Evolutionary conservation across 2,888 invertebrate species (phyloP), one percentile per base, ranked within the genome.

Genomic region (Hyposoter dolosus): DNA sequence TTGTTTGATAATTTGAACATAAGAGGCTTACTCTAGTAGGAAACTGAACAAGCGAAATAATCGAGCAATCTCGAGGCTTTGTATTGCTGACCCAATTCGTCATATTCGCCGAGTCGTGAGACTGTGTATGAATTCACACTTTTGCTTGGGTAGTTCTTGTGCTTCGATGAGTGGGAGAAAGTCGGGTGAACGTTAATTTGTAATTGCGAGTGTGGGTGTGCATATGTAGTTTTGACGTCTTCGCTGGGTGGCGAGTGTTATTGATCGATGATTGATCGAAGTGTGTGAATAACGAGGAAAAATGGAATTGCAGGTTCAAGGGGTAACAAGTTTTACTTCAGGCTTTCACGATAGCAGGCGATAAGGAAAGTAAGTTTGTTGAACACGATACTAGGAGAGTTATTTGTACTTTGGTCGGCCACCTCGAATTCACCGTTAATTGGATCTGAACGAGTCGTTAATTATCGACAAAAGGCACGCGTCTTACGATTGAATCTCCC

Each of bases 261-360:
- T 82, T 72, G 81, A 75, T 75, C 45, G 17, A 75, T 68, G 68
- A 68, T 68, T 45, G 19, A 75, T 65, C 68, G 68, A 60, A 28
- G 28, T 28, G 45, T 43, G 63, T 75, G 63, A 75, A 12, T 6
- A 35, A n/a, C 32, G 65, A 28, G 45, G 23, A 47, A 79, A 47
- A 23, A 74, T 65, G 19, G 75, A 35, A 50, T 66, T 40, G 40
- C 10, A 10, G 76, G 43, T 47, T 35, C 35, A 68, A 75, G 56
- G 35, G 45, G 60, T 56, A 23, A 56, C 56, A 74, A 56, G 56
- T 68, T 45, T 23, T 45, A 15, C 10, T 56, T 17, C 19, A 75
- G 32, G 35, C 56, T 10, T n/a, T 60, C 28, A 15, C 15, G 4
- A 15, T 23, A 50, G 65, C 50, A 35, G 35, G 32, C 7, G 7